Evolutionary conservation across 2,888 invertebrate species (phyloP), one percentile per base, ranked within the genome.

Genomic region (Caenorhabditis auriculariae): DNA sequence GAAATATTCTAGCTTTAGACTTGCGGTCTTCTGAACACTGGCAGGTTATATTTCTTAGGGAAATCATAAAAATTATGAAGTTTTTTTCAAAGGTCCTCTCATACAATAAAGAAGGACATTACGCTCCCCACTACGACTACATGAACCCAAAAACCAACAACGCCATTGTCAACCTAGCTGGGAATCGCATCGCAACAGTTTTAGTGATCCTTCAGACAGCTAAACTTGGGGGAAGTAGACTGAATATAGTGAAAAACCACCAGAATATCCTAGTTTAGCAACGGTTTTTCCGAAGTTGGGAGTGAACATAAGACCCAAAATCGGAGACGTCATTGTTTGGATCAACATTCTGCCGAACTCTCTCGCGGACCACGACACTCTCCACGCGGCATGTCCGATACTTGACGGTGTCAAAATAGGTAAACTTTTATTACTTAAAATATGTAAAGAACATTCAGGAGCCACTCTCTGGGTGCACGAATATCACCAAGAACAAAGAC

Each of bases 121-220:
- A 74, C 54, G 76, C 69, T 5, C 72, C 72, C 3, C 76, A 76
- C 48, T 74, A 59, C 37, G 76, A 76, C 57, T 69, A 66, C 45
- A 43, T 76, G 43, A 66, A 69, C 38, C 65, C 70, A 23, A 58
- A 60, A 0, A 69, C 66, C 52, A 69, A 70, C 41, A 51, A 60
- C 23, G 47, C 49, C 1, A 52, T 72, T 58, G 55, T 65, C 26
- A 44, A 47, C 3, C 32, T 21, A 7, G 48, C 49, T 27, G 77
- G 76, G 9, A 76, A 78, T 48, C 60, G 76, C 17, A 45, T 76
- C 6, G 76, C 77, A 1, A 76, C 77, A 0, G 67, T 66, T 1
- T 44, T 78, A 4, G 54, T 75, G 2, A 46, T 75, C n/a, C 43
- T 76, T 17, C 50, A 71, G 41, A 69, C 53, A 2, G 76, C 76